These are phyloP conservation scores for Arizona elegans DNA, from an alignment of 2,113 vertebrate species.

Conservation along the genomic window DNA sequence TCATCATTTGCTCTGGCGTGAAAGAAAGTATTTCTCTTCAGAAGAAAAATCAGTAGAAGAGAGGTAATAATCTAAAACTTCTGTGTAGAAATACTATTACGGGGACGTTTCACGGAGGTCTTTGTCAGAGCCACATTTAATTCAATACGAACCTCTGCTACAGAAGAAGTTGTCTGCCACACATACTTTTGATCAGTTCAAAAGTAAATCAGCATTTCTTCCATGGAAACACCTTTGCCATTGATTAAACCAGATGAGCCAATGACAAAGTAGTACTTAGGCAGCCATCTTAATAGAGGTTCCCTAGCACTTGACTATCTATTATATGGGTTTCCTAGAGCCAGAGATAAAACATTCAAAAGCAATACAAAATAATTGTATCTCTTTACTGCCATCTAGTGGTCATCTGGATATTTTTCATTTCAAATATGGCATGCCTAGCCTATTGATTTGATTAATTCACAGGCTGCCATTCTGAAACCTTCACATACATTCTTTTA, in stretches of 20 bases:
- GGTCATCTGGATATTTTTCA: neutral
- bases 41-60: conserved; percentile 13
- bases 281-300: neutral
- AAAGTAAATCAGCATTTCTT: neutral
- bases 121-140: conserved; percentile 20
- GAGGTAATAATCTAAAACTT: conserved; percentile 27
- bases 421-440: neutral
- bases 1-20: conserved; percentile 14
- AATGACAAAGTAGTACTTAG: neutral
- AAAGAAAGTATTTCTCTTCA: conserved; percentile 2
- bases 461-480: neutral
- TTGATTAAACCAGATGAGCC: neutral
- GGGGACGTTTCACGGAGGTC: neutral
- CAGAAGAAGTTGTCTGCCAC: neutral
- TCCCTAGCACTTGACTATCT: neutral
- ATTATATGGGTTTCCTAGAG: neutral
- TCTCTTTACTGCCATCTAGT: neutral
- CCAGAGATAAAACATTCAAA: neutral
- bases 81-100: conserved; percentile 15
- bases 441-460: neutral
- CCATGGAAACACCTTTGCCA: neutral
- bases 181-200: neutral
- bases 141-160: neutral
- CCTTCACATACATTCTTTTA: neutral
- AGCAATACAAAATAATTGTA: neutral